Percentiles rank a stretch among this genome's conserved stretches.
phyloP scores from a whole-genome alignment of 2,888 invertebrate genomes.

The Mimas tiliae region DNA sequence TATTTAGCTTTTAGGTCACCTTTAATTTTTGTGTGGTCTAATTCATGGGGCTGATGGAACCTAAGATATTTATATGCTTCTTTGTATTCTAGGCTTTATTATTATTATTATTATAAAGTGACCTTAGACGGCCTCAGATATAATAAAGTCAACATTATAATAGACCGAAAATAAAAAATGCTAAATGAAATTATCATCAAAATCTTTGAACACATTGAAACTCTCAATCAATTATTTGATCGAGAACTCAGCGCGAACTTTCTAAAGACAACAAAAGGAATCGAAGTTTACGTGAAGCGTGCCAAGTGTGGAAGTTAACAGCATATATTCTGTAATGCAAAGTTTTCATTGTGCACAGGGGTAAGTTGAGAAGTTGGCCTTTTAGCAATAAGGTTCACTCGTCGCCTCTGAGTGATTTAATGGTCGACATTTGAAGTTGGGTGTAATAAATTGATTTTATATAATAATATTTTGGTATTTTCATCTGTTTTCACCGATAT shows the following conservation, averaged over 20 bases:
- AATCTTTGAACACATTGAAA: background rate
- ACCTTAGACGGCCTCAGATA: too few relatives aligned
- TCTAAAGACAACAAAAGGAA: conserved; percentile 25
- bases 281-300: conserved; percentile 23
- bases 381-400: background rate
- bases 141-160: background rate
- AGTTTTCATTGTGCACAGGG: conserved; percentile 14
- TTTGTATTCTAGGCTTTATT: too few relatives aligned
- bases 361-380: conserved; percentile 21
- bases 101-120: too few relatives aligned
- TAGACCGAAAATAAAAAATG: background rate
- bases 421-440: background rate
- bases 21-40: too few relatives aligned
- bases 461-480: too few relatives aligned
- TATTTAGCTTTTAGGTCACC: too few relatives aligned
- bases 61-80: too few relatives aligned
- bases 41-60: too few relatives aligned
- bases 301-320: conserved; percentile 7
- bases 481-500: too few relatives aligned
- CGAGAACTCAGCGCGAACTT: conserved; percentile 4
- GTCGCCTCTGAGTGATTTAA: conserved; percentile 1
- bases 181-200: background rate
- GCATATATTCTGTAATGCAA: conserved; percentile 26
- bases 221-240: conserved; percentile 23
- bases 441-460: too few relatives aligned